Evolutionary conservation across 64 coral and sea anemone genomes (phyloP), one percentile per base, ranked within the genome.

Genomic region (Anthopleura sola): DNA sequence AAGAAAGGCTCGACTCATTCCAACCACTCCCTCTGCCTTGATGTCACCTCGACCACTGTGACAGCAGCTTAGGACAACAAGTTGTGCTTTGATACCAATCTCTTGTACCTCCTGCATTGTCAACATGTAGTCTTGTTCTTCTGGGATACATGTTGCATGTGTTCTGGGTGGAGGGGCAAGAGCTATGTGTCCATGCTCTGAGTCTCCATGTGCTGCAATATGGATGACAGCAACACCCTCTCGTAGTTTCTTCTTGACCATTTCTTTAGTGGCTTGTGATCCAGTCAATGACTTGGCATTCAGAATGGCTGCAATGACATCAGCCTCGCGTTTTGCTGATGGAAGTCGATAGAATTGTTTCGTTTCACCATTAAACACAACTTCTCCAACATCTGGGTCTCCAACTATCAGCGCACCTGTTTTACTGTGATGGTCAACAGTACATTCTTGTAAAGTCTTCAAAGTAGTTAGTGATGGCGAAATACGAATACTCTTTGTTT

Each of bases 51-150:
- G 87, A 37, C 78, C 87, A 46, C 80, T 84, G 31, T 89, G 81
- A 74, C 88, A 89, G 31, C 88, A 89, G 49, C 88, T 89, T 13
- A 89, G 48, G 32, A 89, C 88, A 83, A 89, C 88, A 28, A 89
- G 62, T 51, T 75, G 60, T 24, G 88, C 88, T 48, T n/a, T 80
- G 37, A 83, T 3, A 33, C 81, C 64, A 19, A 18, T 37, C 47
- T 89, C 44, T 54, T 83, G 66, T 20, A 84, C 66, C n/a, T 89
- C 88, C 29, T 53, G 23, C 80, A 84, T 89, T 68, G 58, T 89
- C 40, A 89, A 68, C 38, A 89, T 84, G 44, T 49, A 89, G 44
- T 89, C 88, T 39, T 89, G 36, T 51, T 84, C 56, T 8, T 74
- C 60, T 83, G 80, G 80, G n/a, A 75, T 40, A 40, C 39, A 2